These are phyloP conservation scores for Lampris megalopsis DNA, from an alignment of 2,113 vertebrate genomes.

Conservation along the genomic window DNA sequence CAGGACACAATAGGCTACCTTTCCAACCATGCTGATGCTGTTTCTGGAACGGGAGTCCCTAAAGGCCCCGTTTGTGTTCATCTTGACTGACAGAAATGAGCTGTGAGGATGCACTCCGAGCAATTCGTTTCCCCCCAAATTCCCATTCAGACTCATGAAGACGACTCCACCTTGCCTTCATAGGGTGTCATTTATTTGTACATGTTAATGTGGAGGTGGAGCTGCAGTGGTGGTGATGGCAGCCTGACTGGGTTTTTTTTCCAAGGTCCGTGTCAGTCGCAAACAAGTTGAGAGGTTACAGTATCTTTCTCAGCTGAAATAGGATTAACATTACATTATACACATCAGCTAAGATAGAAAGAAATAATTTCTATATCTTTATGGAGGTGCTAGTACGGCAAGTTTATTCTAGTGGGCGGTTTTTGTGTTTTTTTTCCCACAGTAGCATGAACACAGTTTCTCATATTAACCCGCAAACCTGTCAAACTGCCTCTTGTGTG, in stretches of 20 bases:
- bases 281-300: background rate
- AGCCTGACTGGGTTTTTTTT: conserved; percentile 44
- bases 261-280: conserved; percentile 21
- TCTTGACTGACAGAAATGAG: conserved; percentile 88
- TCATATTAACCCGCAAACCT: too few relatives aligned
- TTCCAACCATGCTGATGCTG: conserved; percentile 88
- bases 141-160: conserved; percentile 74
- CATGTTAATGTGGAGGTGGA: conserved; percentile 52
- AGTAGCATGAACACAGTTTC: too few relatives aligned
- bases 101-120: conserved; percentile 80
- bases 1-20: conserved; percentile 85
- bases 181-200: conserved; percentile 35
- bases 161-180: conserved; percentile 22
- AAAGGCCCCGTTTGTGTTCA: conserved; percentile 85
- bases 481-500: too few relatives aligned
- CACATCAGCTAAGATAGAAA: background rate
- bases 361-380: background rate
- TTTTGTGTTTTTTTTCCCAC: too few relatives aligned
- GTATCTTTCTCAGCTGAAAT: background rate
- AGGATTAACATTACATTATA: background rate
- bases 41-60: conserved; percentile 87
- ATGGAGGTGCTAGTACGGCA: too few relatives aligned
- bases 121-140: conserved; percentile 83
- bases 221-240: conserved; percentile 14
- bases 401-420: too few relatives aligned